Base-by-base conservation (phyloP, 2,888 invertebrate genomes). In the Parascotia fuliginaria region DNA sequence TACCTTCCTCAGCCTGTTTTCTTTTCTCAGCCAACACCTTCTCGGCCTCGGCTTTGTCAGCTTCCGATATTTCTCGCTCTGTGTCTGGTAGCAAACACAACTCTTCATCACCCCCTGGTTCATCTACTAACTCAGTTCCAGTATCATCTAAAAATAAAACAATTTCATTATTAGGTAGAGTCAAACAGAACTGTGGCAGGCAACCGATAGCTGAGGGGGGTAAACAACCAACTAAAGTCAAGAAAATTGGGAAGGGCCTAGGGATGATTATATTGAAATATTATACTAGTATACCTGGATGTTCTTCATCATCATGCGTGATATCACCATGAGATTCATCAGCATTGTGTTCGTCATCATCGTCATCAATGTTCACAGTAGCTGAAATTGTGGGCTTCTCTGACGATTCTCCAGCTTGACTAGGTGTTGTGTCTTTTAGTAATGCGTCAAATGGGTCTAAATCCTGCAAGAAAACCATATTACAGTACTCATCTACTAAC, bases 11-110 rank as follows among this genome's bases (percentile, higher is more conserved):
- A 55, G 87, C 89, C 53, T 75, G 79, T 67, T 87, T 89, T 38
- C 86, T 75, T 55, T 91, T 90, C 42, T 89, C 88, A n/a, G 91
- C 91, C 29, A 91, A 69, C n/a, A 79, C 88, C 54, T 87, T 87
- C 40, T 80, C 89, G 0, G 94, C 94, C 48, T 93, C 93, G 41
- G 94, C 94, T 70, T 94, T 95, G 67, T 95, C 95, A 0, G 94
- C 95, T 65, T 95, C 95, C 0, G 95, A 94, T 55, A 94, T 94
- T 71, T 94, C 94, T 52, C 95, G 88, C 50, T 94, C 94, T 0
- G 94, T 94, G 70, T 95, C 95, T 0, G 95, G 95, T 55, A 95
- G 90, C 3, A 95, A 90, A 52, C 95, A 95, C 5, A 95, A 89
- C 70, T 95, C 95, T 65, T 94, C 94, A 65, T 95, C 95, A 37